Evolutionary conservation across 2,888 invertebrate species (phyloP).

Genomic region (Rhingia rostrata): DNA sequence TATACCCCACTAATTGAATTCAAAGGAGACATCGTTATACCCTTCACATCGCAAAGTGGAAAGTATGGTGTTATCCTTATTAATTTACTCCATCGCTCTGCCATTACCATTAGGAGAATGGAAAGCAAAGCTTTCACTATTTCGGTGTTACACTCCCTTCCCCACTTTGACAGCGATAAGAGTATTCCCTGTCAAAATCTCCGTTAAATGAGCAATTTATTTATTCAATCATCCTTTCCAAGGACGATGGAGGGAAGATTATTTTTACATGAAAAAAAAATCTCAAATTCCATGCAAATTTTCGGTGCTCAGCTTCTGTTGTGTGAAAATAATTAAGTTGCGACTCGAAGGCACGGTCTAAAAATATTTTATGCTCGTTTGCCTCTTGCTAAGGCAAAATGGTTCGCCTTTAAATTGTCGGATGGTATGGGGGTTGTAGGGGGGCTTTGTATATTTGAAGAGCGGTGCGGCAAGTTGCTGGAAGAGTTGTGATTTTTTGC

Average conservation of each 20-base stretch:
- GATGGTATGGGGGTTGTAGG: too few species aligned
- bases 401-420: too few species aligned
- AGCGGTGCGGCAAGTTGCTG: too few species aligned
- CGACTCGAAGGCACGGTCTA: neutral
- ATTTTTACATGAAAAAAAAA: slow-evolving; percentile 3
- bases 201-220: slow-evolving; percentile 43
- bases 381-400: too few species aligned
- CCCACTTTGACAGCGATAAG: neutral
- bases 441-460: too few species aligned
- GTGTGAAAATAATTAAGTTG: slow-evolving; percentile 7
- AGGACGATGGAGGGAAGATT: slow-evolving; percentile 2
- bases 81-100: slow-evolving; percentile 5
- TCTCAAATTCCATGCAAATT: slow-evolving; percentile 12
- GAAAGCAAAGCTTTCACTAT: neutral
- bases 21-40: neutral
- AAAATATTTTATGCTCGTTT: neutral
- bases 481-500: too few species aligned
- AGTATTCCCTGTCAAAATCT: slow-evolving; percentile 15
- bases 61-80: slow-evolving; percentile 22
- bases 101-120: neutral
- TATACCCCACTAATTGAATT: slow-evolving; percentile 37
- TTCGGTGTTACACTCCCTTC: neutral
- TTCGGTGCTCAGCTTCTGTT: neutral
- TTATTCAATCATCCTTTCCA: slow-evolving; percentile 39
- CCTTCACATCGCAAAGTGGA: neutral